Evolutionary conservation across 1,140 invertebrate genomes (phyloP).

Genomic region (Sarcophaga peregrina): DNA sequence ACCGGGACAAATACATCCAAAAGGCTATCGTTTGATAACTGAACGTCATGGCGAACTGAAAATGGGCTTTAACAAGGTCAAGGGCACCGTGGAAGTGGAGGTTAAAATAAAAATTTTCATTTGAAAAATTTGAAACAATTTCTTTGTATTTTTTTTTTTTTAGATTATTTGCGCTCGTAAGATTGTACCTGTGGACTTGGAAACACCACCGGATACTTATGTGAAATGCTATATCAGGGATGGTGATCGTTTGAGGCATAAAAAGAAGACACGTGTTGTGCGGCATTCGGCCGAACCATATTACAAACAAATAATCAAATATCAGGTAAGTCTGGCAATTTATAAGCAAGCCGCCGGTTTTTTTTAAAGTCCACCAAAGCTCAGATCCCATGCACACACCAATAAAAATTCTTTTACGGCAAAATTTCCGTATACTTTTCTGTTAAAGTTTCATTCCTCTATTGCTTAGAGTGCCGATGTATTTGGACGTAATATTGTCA

Average conservation of each 20-base stretch:
- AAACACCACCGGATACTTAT: conserved; percentile 82
- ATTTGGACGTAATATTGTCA: conserved; percentile 83
- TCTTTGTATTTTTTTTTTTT: neutral
- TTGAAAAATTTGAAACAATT: neutral
- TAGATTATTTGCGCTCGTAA: conserved; percentile 68
- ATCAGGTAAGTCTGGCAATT: conserved; percentile 69
- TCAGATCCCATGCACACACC: neutral
- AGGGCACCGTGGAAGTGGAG: conserved; percentile 91
- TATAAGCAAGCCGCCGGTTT: neutral
- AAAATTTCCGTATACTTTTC: neutral
- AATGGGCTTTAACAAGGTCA: conserved; percentile 87
- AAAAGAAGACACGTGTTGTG: conserved; percentile 88
- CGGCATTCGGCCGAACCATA: conserved; percentile 83
- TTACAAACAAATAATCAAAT: conserved; percentile 89
- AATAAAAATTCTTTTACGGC: neutral
- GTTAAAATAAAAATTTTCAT: conserved; percentile 65
- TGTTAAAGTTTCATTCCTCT: neutral
- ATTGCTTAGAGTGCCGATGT: conserved; percentile 77
- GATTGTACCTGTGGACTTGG: conserved; percentile 67
- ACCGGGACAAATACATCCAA: conserved; percentile 81
- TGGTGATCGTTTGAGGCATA: conserved; percentile 86
- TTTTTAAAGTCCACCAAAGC: no score
- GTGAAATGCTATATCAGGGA: conserved; percentile 93
- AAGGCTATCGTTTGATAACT: conserved; percentile 75
- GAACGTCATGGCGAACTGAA: conserved; percentile 83